These are phyloP conservation scores for Mactra quadrangularis DNA, from an alignment of 1,140 invertebrate genomes.

Conservation along the genomic window DNA sequence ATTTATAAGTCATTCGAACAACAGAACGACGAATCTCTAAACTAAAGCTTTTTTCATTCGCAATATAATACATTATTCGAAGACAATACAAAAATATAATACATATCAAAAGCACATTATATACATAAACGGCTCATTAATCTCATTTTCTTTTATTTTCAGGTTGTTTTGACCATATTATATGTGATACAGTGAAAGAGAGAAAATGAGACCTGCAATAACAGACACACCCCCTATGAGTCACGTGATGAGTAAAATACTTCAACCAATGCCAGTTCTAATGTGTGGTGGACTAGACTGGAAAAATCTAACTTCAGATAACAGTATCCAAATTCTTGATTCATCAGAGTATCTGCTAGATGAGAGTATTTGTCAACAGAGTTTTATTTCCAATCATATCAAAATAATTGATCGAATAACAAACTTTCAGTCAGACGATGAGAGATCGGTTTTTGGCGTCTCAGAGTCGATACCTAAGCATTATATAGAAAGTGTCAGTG, in stretches of 20 bases:
- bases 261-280: neutral
- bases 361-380: neutral
- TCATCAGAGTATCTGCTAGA: neutral
- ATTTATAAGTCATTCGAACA: too few species aligned
- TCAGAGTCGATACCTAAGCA: neutral
- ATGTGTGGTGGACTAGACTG: slow-evolving; percentile 15
- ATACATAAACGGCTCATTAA: too few species aligned
- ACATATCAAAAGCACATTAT: too few species aligned
- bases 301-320: slow-evolving; percentile 16
- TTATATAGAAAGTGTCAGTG: neutral
- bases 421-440: neutral
- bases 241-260: slow-evolving; percentile 4
- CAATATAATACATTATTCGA: too few species aligned
- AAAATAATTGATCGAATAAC: neutral
- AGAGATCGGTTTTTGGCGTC: neutral
- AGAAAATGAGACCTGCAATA: slow-evolving; percentile 16
- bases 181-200: too few species aligned
- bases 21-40: too few species aligned
- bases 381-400: neutral
- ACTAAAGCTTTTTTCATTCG: too few species aligned
- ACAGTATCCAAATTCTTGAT: slow-evolving; percentile 42
- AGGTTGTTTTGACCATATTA: too few species aligned
- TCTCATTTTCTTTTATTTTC: too few species aligned
- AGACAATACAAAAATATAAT: too few species aligned
- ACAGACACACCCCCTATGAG: slow-evolving; percentile 23